Conservation (phyloP, 2,797 vertebrate species). For the Brotogeris chrysoptera region DNA sequence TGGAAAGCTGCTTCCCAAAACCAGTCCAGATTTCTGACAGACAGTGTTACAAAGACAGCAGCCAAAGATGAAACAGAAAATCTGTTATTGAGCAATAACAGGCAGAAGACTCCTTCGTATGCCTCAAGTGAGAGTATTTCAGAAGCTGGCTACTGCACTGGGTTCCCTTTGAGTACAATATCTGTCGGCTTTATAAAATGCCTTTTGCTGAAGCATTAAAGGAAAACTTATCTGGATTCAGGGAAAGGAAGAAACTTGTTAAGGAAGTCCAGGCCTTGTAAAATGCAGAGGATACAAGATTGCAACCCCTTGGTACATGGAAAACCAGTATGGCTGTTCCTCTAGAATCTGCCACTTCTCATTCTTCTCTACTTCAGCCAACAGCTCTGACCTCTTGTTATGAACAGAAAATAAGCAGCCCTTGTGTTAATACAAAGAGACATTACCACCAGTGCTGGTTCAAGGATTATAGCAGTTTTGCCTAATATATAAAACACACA, state of each 20-base stretch:
- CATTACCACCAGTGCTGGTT: neutral
- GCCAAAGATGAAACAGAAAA: constrained; percentile 27
- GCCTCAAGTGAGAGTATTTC: neutral
- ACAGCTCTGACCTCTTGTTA: neutral
- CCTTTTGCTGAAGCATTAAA: neutral
- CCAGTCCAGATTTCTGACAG: neutral
- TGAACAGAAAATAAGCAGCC: neutral
- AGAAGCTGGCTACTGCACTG: neutral
- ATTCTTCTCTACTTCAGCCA: neutral
- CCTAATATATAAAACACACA: neutral
- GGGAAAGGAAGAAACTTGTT: neutral
- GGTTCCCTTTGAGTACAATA: neutral
- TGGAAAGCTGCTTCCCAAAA: constrained; percentile 21
- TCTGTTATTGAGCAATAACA: neutral
- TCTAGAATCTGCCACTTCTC: neutral
- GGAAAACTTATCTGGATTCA: neutral
- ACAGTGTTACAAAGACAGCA: neutral
- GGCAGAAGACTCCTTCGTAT: neutral
- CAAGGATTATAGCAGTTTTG: neutral
- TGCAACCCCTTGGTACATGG: neutral
- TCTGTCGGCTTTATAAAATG: neutral
- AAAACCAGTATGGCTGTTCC: neutral
- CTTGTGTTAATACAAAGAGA: neutral
- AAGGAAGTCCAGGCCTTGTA: neutral
- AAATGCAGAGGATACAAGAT: neutral